Conservation (phyloP, 2,797 vertebrate genomes). For the Sparidentex hasta region DNA sequence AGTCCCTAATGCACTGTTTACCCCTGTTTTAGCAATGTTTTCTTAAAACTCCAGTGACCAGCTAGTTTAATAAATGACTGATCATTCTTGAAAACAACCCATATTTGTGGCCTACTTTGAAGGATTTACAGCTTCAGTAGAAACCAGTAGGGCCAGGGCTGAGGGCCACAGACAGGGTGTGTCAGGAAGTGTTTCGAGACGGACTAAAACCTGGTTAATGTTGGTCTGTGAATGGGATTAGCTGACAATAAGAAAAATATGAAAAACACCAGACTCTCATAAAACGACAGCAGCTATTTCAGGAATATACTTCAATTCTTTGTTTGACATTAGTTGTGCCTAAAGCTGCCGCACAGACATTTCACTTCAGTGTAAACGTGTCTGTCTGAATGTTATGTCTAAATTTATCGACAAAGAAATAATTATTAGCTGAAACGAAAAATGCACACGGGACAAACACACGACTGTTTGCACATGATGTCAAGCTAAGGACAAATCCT, state of each 20-base stretch:
- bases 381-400: constrained; percentile 10
- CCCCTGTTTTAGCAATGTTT: background rate
- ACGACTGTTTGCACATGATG: constrained; percentile 44
- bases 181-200: constrained; percentile 2
- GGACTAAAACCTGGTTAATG: background rate
- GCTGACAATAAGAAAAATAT: constrained; percentile 15
- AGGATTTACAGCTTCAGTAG: background rate
- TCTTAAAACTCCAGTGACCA: background rate
- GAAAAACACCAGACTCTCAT: background rate
- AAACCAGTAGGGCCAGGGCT: background rate
- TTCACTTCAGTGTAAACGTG: background rate
- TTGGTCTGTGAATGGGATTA: constrained; percentile 30
- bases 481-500: constrained; percentile 38
- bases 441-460: constrained; percentile 39
- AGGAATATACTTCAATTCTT: background rate
- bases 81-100: background rate
- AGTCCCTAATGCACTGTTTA: background rate
- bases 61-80: background rate
- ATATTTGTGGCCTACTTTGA: background rate
- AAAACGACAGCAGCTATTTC: background rate
- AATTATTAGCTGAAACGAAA: constrained; percentile 25
- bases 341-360: background rate
- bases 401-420: constrained; percentile 37
- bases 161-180: background rate
- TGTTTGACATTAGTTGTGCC: background rate